These are phyloP conservation scores for Ctenopoma multispine DNA, from an alignment of 2,797 vertebrate genomes.

Conservation along the genomic window DNA sequence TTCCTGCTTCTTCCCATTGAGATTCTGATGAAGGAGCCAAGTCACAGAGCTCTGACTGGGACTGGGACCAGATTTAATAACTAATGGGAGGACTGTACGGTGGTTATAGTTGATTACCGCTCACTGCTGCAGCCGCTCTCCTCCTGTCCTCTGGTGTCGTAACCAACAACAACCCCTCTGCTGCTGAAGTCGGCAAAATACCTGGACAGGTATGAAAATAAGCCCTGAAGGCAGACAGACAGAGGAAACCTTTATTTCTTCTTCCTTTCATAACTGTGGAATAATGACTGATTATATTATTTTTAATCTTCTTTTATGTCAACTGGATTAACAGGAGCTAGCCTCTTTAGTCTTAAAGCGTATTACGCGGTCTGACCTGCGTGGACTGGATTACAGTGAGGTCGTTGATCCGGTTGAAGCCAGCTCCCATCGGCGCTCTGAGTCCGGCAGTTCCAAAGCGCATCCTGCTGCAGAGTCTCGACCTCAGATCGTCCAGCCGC, in stretches of 20 bases:
- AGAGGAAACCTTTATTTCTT: not conserved
- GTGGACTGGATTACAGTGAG: constrained; percentile 95
- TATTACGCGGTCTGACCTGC: constrained; percentile 80
- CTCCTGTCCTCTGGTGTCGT: constrained; percentile 92
- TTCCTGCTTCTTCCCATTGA: too few species aligned
- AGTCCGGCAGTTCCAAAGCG: constrained; percentile 94
- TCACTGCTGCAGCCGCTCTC: constrained; percentile 94
- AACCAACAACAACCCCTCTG: constrained; percentile 93
- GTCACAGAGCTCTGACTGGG: too few species aligned
- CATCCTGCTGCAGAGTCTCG: constrained; percentile 88
- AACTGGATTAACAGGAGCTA: too few species aligned
- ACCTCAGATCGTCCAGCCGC: constrained; percentile 84
- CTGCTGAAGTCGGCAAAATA: constrained; percentile 88
- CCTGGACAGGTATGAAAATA: constrained; percentile 90
- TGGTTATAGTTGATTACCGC: constrained; percentile 75
- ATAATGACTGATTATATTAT: too few species aligned
- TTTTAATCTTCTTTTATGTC: too few species aligned
- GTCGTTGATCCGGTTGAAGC: constrained; percentile 95
- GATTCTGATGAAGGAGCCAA: too few species aligned
- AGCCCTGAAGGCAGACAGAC: constrained; percentile 82
- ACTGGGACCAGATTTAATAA: too few species aligned
- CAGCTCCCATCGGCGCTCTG: constrained; percentile 93
- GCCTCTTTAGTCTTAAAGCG: too few species aligned
- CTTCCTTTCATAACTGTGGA: too few species aligned
- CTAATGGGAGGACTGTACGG: too few species aligned